These are phyloP conservation scores for Drosophila limbata DNA, from an alignment of 2,888 invertebrate species.

Conservation along the genomic window DNA sequence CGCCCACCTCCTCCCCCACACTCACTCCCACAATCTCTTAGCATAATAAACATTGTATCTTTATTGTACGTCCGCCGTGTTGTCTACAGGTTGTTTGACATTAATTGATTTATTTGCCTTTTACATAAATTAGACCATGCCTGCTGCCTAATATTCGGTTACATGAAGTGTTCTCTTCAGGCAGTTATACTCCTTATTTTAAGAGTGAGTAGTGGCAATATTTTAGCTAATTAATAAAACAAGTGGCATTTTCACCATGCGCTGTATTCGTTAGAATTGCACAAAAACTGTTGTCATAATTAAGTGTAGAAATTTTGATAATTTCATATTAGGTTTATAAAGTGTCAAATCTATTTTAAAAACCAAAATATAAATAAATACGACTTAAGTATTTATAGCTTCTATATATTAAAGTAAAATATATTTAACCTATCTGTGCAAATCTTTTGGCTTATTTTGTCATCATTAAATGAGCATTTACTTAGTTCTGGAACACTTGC, in stretches of 20 bases:
- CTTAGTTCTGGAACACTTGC: constrained; percentile 27
- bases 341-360: not conserved
- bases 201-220: constrained; percentile 3
- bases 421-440: not conserved
- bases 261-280: not conserved
- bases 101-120: constrained; percentile 83
- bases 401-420: no score
- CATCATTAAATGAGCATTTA: constrained; percentile 7
- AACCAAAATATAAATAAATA: no score
- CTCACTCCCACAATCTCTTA: not conserved
- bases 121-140: constrained; percentile 74
- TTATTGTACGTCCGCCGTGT: constrained; percentile 36
- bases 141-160: constrained; percentile 50
- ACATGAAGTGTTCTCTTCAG: constrained; percentile 23
- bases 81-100: constrained; percentile 82
- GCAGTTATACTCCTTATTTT: not conserved
- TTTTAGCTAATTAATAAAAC: constrained; percentile 24
- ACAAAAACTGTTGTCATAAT: not conserved
- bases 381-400: no score
- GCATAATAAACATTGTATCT: constrained; percentile 34
- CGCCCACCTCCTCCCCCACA: constrained; percentile 7
- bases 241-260: constrained; percentile 4
- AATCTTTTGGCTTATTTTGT: constrained; percentile 5
- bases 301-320: no score
- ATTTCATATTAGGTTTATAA: not conserved